Evolutionary conservation across 2,113 vertebrate species (phyloP).

Genomic region (Ceyx cyanopectus): DNA sequence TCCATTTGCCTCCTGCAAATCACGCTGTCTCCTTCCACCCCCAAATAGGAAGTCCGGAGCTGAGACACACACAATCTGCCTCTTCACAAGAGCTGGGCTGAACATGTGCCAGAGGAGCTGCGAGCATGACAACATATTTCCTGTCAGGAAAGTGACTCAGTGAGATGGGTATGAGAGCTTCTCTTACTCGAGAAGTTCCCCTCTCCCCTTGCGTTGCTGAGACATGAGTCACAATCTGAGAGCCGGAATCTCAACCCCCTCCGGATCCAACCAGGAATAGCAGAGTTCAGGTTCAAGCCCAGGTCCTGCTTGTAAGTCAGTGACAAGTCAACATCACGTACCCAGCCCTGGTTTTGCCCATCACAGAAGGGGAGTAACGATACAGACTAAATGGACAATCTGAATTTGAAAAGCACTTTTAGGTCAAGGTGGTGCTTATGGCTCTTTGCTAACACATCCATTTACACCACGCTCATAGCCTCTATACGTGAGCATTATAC

Average conservation of each 20-base stretch:
- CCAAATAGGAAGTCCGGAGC: constrained; percentile 70
- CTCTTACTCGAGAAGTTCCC: constrained; percentile 68
- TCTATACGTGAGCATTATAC: neutral
- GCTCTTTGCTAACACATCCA: fast-evolving
- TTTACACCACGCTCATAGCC: fast-evolving
- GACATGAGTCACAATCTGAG: constrained; percentile 72
- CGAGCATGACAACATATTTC: constrained; percentile 78
- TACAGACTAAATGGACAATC: neutral
- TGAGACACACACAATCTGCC: constrained; percentile 76
- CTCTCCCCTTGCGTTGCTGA: constrained; percentile 37
- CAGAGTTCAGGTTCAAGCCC: neutral
- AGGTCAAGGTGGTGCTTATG: neutral
- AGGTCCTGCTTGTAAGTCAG: neutral
- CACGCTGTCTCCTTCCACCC: constrained; percentile 53
- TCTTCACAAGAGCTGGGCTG: constrained; percentile 76
- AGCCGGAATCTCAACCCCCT: constrained; percentile 15
- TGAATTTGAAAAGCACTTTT: neutral
- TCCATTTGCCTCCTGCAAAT: constrained; percentile 35
- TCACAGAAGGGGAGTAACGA: neutral
- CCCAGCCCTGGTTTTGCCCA: neutral
- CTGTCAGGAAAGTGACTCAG: constrained; percentile 76
- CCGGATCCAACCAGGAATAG: neutral
- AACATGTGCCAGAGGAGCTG: constrained; percentile 69
- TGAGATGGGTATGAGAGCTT: constrained; percentile 63
- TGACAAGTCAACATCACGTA: fast-evolving